Evolutionary conservation across 2,888 invertebrate genomes (phyloP), one percentile per base, ranked within the genome.

Genomic region (Halictus ligatus): DNA sequence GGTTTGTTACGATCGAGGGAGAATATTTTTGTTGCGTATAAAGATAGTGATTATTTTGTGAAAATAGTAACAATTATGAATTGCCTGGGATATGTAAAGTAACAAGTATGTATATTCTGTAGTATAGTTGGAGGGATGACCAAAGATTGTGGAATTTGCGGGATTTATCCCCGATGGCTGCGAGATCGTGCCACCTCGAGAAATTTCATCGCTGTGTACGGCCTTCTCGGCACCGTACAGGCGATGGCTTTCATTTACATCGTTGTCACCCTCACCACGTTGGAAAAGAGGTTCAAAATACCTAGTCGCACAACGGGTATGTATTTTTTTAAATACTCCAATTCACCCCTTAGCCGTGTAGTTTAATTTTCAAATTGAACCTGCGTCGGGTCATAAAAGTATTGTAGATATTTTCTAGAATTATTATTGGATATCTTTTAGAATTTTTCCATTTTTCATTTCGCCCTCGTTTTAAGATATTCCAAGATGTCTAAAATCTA

Each of bases 201-300:
- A 92, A 95, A 95, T 81, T 97, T 97, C 93, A 96, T 97, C 92
- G 94, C 95, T 8, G 96, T 97, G 18, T 97, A 97, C 89, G 97
- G 97, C 18, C 93, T 97, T 18, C 94, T 97, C 64, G 97, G 97
- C 48, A 96, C 97, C 80, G 96, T 96, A 18, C 97, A 97, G 91
- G 96, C 97, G 78, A 97, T 97, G 96, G 96, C 97, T 40, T 97
- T 96, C 92, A 96, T 97, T 92, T 97, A 97, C 92, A 96, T 97
- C 90, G 95, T 96, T 12, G 97, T 97, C 21, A 97, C 97, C 18
- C 95, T 97, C 88, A 97, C 97, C 77, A 97, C 97, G 7, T 94
- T 97, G 92, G 97, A 97, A 92, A 97, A 96, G 91, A 95, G 97
- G 87, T 97, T 97, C 94, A 97, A 97, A 94, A 97, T 97, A 91